These are phyloP conservation scores for Pontoporia blainvillei DNA, from an alignment of 2,113 vertebrate species.

Conservation along the genomic window DNA sequence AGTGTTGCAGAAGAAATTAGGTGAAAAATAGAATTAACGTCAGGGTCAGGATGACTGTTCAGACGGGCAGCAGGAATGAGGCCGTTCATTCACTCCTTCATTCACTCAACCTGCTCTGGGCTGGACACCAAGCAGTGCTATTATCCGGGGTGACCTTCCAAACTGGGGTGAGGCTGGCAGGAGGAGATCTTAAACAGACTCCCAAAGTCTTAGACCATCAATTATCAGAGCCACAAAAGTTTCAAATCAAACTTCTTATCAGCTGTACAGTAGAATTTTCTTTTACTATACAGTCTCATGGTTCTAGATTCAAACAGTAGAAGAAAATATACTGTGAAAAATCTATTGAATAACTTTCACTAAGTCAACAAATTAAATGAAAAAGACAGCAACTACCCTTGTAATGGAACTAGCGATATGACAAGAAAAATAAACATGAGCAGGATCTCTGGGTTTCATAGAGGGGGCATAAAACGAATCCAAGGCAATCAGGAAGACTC, in stretches of 20 bases:
- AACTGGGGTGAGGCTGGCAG: neutral
- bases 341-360: neutral
- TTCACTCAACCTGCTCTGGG: neutral
- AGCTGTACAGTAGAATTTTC: neutral
- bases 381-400: neutral
- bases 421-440: neutral
- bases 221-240: neutral
- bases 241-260: neutral
- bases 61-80: neutral
- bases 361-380: neutral
- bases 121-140: neutral
- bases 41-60: neutral
- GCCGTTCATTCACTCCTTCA: neutral
- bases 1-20: neutral
- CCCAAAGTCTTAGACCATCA: neutral
- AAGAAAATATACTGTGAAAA: neutral
- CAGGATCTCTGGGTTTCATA: neutral
- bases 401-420: neutral
- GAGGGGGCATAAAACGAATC: neutral
- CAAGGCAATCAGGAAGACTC: neutral
- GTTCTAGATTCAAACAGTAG: neutral
- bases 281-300: neutral
- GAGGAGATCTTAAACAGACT: neutral
- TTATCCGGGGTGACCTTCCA: neutral
- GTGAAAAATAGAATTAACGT: neutral